Evolutionary conservation across 2,888 invertebrate genomes (phyloP), one percentile per base, ranked within the genome.

Genomic region (Eucera pruinosa): DNA sequence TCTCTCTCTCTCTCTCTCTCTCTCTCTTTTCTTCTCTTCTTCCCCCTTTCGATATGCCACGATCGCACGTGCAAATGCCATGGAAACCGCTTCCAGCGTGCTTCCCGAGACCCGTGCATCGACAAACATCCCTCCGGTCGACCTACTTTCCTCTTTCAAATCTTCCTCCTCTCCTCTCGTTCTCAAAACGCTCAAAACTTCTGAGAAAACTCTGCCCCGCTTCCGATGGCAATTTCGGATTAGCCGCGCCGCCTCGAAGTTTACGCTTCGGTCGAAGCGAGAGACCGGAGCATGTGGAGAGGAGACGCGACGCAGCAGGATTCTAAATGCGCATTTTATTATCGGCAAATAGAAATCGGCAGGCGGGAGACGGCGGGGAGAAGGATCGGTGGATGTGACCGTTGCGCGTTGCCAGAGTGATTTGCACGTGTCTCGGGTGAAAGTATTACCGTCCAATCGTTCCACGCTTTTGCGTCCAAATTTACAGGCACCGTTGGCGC

Each of bases 31-130:
- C 18, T n/a, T 71, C 68, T 36, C 55, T 48, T 57, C 15, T 39
- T 23, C 30, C n/a, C n/a, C 36, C 33, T 18, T 58, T 77, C 75
- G 67, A 71, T 77, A 64, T 25, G 50, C 70, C 58, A 30, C 62
- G 81, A 67, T 85, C 77, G 66, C 73, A 73, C 75, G 68, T 78
- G 81, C 86, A 84, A 78, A 81, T 76, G 74, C 73, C 65, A 79
- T 55, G 73, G 58, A 48, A 73, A 76, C 68, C 69, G 69, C 76
- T 72, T 60, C 66, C 69, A 55, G 47, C 70, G 20, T 43, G 30
- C 71, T 78, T 73, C 67, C 68, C 69, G 54, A 48, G 48, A 33
- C 30, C 48, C 39, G 52, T 48, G 47, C 55, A 52, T 36, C 15
- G 54, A 27, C 57, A 23, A 77, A 15, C 80, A 68, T 64, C 78